These are phyloP conservation scores for Meles meles DNA, from an alignment of 2,113 vertebrate species.

Conservation along the genomic window DNA sequence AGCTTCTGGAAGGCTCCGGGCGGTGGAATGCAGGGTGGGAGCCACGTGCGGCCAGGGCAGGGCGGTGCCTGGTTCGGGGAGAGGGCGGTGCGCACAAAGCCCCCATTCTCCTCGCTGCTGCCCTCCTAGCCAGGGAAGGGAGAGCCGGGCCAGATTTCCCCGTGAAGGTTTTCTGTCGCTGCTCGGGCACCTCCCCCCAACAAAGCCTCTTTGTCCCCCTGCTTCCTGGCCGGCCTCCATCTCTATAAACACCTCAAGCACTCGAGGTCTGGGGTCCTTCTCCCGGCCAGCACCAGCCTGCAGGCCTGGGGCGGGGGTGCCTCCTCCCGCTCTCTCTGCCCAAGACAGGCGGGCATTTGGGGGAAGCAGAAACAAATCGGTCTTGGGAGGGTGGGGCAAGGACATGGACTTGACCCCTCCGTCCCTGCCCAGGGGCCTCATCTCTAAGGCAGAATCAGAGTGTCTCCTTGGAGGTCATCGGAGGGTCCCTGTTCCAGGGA, in stretches of 20 bases:
- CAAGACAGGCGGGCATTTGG: not conserved
- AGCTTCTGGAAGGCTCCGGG: not conserved
- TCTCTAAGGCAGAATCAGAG: not conserved
- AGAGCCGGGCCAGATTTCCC: not conserved
- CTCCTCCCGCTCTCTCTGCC: rapidly evolving
- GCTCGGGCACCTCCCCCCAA: not conserved
- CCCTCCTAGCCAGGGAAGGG: not conserved
- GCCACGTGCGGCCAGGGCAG: not conserved
- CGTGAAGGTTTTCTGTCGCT: not conserved
- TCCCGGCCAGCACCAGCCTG: not conserved
- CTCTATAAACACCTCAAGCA: not conserved
- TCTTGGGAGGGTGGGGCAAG: not conserved
- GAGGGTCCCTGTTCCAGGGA: not conserved
- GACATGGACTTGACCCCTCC: not conserved
- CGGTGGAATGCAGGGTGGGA: not conserved
- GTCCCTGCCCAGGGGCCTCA: not conserved
- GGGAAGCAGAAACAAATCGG: rapidly evolving
- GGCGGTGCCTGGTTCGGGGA: rapidly evolving
- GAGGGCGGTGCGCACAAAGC: not conserved
- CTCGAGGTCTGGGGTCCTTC: not conserved
- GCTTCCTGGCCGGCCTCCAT: not conserved
- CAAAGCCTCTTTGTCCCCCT: not conserved
- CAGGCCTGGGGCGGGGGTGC: too few species aligned
- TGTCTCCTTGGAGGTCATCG: not conserved
- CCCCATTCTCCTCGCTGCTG: not conserved